Evolutionary conservation across 2,797 vertebrate species (phyloP), one percentile per base, ranked within the genome.

Genomic region (Pangasius mekongensis): DNA sequence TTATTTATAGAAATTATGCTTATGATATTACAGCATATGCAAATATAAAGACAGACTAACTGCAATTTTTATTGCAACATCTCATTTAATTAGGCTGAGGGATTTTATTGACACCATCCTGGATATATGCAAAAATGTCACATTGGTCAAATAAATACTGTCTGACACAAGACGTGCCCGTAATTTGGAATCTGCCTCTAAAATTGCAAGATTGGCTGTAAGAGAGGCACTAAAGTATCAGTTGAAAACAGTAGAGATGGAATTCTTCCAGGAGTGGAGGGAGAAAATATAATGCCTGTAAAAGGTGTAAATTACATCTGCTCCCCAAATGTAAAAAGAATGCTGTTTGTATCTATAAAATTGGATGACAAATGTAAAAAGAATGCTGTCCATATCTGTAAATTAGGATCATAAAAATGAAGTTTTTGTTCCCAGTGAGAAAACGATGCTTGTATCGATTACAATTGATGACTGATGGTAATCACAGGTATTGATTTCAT

Each of bases 401-500:
- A 47, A 47, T 47, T 56, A 30, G 27, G 27, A n/a, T n/a, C 0
- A 16, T 2, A 71, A 49, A 76, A 76, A 77, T 18, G 3, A 33
- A 24, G 71, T 39, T 69, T 83, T 27, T 43, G 54, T 30, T 84
- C 20, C 5, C 60, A 11, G 33, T 66, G 22, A 39, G n/a, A 84
- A 64, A 84, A 84, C 58, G 39, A 67, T 14, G 27, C 71, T 76
- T n/a, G 11, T 83, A 66, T 64, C 14, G 52, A 84, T 54, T 67
- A 67, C 69, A 49, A 30, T 11, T 30, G 78, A 60, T 58, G 78
- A 47, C 52, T 87, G 86, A 83, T 83, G 58, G 49, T 14, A 22
- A 58, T 74, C 66, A 24, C 3, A 30, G 49, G 30, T n/a, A 16
- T 33, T 11, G 49, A 81, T 49, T 82, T 47, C 52, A 83, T 60